Evolutionary conservation across 1,140 invertebrate genomes (phyloP).

Genomic region (Drosophila rhopaloa): DNA sequence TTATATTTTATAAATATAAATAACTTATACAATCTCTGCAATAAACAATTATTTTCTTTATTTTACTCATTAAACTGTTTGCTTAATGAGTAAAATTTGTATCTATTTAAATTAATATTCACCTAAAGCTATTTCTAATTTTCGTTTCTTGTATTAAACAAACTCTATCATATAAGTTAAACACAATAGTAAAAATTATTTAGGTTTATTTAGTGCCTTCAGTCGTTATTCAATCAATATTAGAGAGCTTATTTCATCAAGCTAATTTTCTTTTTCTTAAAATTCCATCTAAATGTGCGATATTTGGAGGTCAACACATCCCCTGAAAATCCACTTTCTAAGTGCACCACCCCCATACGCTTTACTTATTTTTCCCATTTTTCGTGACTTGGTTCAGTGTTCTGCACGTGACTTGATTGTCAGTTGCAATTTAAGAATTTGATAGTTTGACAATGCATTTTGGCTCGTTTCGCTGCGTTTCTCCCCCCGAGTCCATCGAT

Average conservation of each 20-base stretch:
- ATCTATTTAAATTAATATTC: too few relatives aligned
- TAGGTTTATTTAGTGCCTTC: too few relatives aligned
- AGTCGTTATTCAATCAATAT: background rate
- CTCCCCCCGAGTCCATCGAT: slow-evolving; percentile 29
- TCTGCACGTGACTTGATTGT: slow-evolving; percentile 79
- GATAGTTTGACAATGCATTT: slow-evolving; percentile 83
- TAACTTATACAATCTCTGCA: too few relatives aligned
- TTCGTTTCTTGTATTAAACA: too few relatives aligned
- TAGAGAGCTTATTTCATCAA: background rate
- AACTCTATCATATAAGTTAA: too few relatives aligned
- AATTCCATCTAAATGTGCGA: background rate
- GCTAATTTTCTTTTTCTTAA: background rate
- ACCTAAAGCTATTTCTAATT: too few relatives aligned
- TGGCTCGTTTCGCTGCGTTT: slow-evolving; percentile 57
- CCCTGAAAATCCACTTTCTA: slow-evolving; percentile 20
- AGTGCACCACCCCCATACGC: slow-evolving; percentile 1
- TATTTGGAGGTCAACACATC: slow-evolving; percentile 6
- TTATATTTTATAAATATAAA: too few relatives aligned
- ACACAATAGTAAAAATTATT: too few relatives aligned
- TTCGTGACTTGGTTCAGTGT: slow-evolving; percentile 43
- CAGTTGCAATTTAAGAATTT: slow-evolving; percentile 83
- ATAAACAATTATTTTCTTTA: too few relatives aligned
- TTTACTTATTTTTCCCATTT: slow-evolving; percentile 16
- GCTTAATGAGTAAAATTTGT: too few relatives aligned
- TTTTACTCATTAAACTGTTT: too few relatives aligned